Evolutionary conservation across 2,888 invertebrate species (phyloP), one percentile per base, ranked within the genome.

Genomic region (Acheta domesticus): DNA sequence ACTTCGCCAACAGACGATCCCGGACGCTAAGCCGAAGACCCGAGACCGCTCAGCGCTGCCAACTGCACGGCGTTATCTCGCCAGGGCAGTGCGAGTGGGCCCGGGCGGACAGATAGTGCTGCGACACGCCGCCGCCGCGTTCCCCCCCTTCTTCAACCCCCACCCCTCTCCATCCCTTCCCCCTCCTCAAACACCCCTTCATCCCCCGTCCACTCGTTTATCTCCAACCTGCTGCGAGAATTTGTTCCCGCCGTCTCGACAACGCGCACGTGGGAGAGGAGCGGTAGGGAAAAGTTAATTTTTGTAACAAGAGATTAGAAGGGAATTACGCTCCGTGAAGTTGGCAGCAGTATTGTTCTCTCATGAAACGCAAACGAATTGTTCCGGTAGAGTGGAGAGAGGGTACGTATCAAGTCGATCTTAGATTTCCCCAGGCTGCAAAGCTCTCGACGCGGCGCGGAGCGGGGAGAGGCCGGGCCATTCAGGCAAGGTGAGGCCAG

Each of bases 291-390:
- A 62, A n/a, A 62, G 62, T 62, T 62, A 62, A 62, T 62, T 62
- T 62, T 62, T 62, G 62, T 62, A 62, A 62, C 62, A 62, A 62
- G 16, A 62, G 16, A 16, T 62, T 62, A 62, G 62, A 14, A n/a
- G 62, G 62, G n/a, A 62, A 19, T 62, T 19, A 14, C 16, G 14
- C 14, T 14, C 62, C 62, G 16, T 62, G 62, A 62, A 62, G 62
- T 62, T 62, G 62, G 62, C 62, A 62, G 62, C 62, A 62, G 62
- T 62, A 62, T 62, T 62, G 62, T 62, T 62, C 62, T 62, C 62
- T 62, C 62, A 0, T 8, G 36, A 62, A 62, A 62, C 16, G n/a
- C 62, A 62, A 62, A 62, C 62, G 62, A 62, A 62, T 62, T 62
- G 62, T 62, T 62, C 62, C n/a, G 62, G 62, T n/a, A n/a, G n/a